Evolutionary conservation across 2,797 vertebrate genomes (phyloP), one percentile per base, ranked within the genome.

Genomic region (Centropyge bicolor): DNA sequence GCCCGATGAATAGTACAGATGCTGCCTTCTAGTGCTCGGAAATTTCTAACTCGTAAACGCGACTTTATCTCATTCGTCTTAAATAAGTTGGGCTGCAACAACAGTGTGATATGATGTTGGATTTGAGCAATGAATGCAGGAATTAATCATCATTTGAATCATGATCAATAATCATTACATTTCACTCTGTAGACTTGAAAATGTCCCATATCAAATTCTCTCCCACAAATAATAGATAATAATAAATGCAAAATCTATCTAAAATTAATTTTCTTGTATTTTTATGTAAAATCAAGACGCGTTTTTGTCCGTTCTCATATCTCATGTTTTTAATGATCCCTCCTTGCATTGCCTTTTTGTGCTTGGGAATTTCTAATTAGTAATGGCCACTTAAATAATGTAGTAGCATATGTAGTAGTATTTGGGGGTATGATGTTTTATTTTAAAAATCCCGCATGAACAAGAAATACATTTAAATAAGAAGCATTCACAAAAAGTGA

Each of bases 11-110:
- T 17, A 12, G 40, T 2, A 16, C 6, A 49, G 31, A 67, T 41
- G 75, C 64, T 80, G 75, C 72, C 2, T 62, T 68, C 24, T 1
- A 17, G n/a, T 41, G 41, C 22, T 61, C 43, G 57, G 31, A 63
- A 35, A 78, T 52, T 10, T 64, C 1, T 1, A 4, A 4, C 1
- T 48, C n/a, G 4, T 3, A 3, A 48, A 45, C 20, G n/a, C 27
- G 8, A 10, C 24, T 19, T 36, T n/a, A 9, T 14, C 3, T 6
- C 5, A 5, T 36, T 66, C 31, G 2, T 43, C 14, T 46, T 11
- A 17, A 8, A 13, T 20, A 8, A n/a, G 38, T 16, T 27, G 45
- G 16, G 46, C n/a, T 8, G 3, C 11, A 61, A 60, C 31, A n/a
- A 61, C 4, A 45, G 19, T 17, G 6, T 0, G 6, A 16, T 43